A percentile compares a stretch with the other conserved stretches of the same genome.
Evolutionary conservation across 92 coral and sea anemone species (phyloP).

Genomic region (Porites rus): DNA sequence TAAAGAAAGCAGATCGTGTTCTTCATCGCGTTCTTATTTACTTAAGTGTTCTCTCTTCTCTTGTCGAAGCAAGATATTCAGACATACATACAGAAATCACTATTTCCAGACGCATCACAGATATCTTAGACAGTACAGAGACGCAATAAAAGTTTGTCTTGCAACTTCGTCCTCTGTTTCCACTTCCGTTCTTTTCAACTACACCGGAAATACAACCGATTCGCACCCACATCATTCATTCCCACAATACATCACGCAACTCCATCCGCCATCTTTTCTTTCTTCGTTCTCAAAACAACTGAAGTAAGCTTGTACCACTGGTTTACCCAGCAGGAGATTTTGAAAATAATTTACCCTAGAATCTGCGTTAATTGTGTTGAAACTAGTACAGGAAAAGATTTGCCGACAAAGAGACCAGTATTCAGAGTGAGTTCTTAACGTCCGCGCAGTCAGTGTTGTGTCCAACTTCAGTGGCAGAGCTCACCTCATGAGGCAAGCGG

Average conservation of each 20-base stretch:
- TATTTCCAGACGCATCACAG: background rate
- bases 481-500: conserved; percentile 6
- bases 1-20: conserved; percentile 28
- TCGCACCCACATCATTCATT: conserved; percentile 85
- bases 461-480: background rate
- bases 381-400: background rate
- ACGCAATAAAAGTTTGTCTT: conserved; percentile 1
- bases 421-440: background rate
- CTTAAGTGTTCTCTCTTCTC: background rate
- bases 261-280: conserved; percentile 84
- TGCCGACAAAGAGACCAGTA: background rate
- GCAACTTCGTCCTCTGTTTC: conserved; percentile 4
- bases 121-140: background rate
- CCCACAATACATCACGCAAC: conserved; percentile 75
- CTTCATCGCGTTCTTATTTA: background rate
- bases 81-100: background rate
- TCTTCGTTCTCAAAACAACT: conserved; percentile 41
- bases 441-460: background rate
- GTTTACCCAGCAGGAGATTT: conserved; percentile 25
- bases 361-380: conserved; percentile 8
- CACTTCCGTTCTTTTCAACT: conserved; percentile 72
- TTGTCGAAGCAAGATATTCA: background rate
- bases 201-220: conserved; percentile 81
- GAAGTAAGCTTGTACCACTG: conserved; percentile 22
- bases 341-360: background rate